Percentiles rank a stretch among this genome's conserved stretches.
These are phyloP conservation scores for Trissoscelio sp. DNA, from an alignment of 2,888 invertebrate genomes.

Conservation along the genomic window DNA sequence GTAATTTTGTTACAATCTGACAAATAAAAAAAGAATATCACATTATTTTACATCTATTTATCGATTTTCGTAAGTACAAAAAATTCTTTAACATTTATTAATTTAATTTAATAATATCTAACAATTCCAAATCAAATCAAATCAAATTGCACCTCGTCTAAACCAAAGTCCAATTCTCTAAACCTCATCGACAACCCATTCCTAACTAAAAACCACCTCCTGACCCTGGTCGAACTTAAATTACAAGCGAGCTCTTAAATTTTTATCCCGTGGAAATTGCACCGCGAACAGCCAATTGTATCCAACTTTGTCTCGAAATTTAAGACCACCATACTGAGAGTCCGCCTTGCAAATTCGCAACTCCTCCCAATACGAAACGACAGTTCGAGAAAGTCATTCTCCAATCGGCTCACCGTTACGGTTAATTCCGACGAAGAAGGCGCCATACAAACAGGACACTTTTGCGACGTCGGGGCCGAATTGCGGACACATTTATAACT, in stretches of 20 bases:
- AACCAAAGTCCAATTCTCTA: too few species aligned
- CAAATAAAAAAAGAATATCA: too few species aligned
- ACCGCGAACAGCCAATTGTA: constrained; percentile 4
- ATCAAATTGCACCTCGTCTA: too few species aligned
- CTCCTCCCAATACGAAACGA: background rate
- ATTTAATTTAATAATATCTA: too few species aligned
- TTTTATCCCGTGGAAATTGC: constrained; percentile 13
- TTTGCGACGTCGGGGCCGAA: constrained; percentile 10
- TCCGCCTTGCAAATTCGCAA: constrained; percentile 5
- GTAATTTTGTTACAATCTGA: too few species aligned
- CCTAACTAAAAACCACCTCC: constrained; percentile 16
- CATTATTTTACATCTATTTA: too few species aligned
- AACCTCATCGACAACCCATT: too few species aligned
- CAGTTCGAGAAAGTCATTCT: constrained; percentile 1
- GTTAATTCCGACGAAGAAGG: constrained; percentile 24
- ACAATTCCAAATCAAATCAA: too few species aligned
- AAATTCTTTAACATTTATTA: too few species aligned
- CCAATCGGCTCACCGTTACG: constrained; percentile 2
- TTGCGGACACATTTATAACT: constrained; percentile 41
- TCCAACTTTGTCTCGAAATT: constrained; percentile 22
- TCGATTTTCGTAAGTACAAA: too few species aligned
- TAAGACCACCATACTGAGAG: background rate
- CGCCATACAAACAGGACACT: constrained; percentile 37
- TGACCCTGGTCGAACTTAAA: constrained; percentile 21
- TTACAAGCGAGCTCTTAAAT: constrained; percentile 21